phyloP scores from a whole-genome alignment of 23 tunicate species.

The Diplosoma virens region DNA sequence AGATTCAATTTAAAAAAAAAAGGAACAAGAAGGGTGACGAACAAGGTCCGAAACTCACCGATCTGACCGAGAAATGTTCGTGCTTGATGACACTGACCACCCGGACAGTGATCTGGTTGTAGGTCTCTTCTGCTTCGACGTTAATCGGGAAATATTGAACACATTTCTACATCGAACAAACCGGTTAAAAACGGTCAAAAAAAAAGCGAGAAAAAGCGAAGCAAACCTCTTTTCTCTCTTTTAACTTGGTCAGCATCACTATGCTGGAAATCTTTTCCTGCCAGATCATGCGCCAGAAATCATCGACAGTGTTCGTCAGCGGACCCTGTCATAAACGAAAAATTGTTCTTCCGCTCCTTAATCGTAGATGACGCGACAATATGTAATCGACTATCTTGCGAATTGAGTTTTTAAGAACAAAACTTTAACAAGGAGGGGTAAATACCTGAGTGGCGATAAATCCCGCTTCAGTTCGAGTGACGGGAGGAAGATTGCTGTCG shows the following conservation, averaged over 20 bases:
- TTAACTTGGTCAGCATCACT: constrained; percentile 86
- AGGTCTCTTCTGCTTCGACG: constrained; percentile 21
- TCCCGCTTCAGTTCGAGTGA: constrained; percentile 47
- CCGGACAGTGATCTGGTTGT: constrained; percentile 43
- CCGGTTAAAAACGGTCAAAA: not conserved
- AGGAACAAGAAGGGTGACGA: too few relatives aligned
- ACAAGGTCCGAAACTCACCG: constrained; percentile 39
- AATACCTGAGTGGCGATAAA: constrained; percentile 93
- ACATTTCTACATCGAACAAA: constrained; percentile 87
- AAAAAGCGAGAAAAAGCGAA: not conserved
- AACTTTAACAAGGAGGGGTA: not conserved
- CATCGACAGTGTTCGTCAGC: constrained; percentile 75
- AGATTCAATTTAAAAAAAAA: too few relatives aligned
- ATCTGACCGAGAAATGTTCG: constrained; percentile 81
- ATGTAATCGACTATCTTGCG: not conserved
- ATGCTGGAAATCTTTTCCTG: constrained; percentile 41
- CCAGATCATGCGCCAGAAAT: constrained; percentile 94
- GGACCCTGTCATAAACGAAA: constrained; percentile 65
- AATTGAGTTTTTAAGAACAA: not conserved
- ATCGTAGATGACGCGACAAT: not conserved
- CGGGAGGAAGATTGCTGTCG: constrained; percentile 22
- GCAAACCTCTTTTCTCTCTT: constrained; percentile 79
- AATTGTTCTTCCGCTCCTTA: not conserved
- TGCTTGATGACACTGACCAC: constrained; percentile 43
- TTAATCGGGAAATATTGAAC: constrained; percentile 55